Evolutionary conservation across 2,888 invertebrate species (phyloP).

Genomic region (Habrosyne pyritoides): DNA sequence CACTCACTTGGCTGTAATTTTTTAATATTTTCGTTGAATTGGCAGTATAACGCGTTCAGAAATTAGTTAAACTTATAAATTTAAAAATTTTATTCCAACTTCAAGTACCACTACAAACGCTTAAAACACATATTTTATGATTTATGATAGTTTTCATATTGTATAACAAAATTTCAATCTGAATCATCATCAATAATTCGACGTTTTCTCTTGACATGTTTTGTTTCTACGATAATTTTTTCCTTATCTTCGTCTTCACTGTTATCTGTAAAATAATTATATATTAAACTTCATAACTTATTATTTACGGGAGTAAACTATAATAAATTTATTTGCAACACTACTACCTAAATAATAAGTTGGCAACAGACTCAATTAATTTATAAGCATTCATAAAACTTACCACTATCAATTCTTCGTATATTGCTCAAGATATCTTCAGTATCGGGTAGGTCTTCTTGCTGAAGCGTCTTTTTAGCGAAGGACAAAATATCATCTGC

Average conservation of each 20-base stretch:
- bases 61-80: too few relatives aligned
- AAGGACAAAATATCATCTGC: conserved; percentile 72
- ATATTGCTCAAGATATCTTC: conserved; percentile 64
- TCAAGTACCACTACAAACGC: too few relatives aligned
- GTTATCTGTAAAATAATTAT: conserved; percentile 49
- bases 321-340: too few relatives aligned
- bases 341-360: background rate
- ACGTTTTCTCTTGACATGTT: conserved; percentile 59
- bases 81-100: too few relatives aligned
- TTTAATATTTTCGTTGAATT: too few relatives aligned
- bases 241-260: conserved; percentile 60
- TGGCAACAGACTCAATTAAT: too few relatives aligned
- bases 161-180: conserved; percentile 51
- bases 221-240: conserved; percentile 51
- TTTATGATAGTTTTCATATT: too few relatives aligned
- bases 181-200: conserved; percentile 74
- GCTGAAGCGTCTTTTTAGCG: conserved; percentile 71
- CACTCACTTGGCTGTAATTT: too few relatives aligned
- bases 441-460: conserved; percentile 65
- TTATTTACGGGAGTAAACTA: too few relatives aligned
- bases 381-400: too few relatives aligned
- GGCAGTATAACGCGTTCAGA: too few relatives aligned
- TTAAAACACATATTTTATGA: too few relatives aligned
- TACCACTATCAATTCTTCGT: conserved; percentile 56
- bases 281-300: background rate